Base-by-base conservation (phyloP, 2,888 invertebrate species). In the Lomographa bimaculata region DNA sequence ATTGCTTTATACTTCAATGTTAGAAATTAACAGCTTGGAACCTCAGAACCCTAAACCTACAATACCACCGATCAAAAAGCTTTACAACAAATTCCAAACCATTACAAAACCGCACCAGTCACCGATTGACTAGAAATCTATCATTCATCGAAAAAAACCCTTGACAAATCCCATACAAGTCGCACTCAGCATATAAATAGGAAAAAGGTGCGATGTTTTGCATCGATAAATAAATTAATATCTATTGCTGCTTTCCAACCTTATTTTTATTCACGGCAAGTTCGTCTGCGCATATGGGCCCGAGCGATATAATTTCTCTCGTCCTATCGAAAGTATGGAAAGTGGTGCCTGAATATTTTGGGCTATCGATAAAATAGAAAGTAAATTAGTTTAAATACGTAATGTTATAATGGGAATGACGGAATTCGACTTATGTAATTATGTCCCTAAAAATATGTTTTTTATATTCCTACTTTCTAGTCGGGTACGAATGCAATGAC, bases 291-390 rank as follows among this genome's bases (percentile, higher is more conserved):
- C 69, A 67, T 76, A 78, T 78, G 71, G 76, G 66, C 65, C 65
- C 64, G 67, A 55, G 66, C 74, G 69, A 73, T 82, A 85, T 86
- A 78, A 82, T 89, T 86, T 89, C 87, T 74, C 85, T 79, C 64
- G 81, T 79, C 85, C 84, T 80, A 82, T 77, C 71, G 85, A 85
- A 86, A 86, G 85, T 52, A 68, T 78, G 75, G 86, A 86, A 87
- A 87, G 86, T 77, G 63, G 70, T 74, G 75, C 76, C 78, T 78
- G 80, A 76, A 81, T 79, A 77, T 82, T 86, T 80, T 84, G 78
- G 78, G 72, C 52, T 75, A 74, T 75, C 82, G 67, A 77, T 83
- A 69, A 74, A 78, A 75, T 70, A 79, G 84, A 83, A 84, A 84
- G 84, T 79, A 68, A 71, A 78, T 79, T 75, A 73, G 50, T 58